A percentile compares a stretch with the other conserved stretches of the same genome.
Evolutionary conservation across 2,888 invertebrate genomes (phyloP).

Genomic region (Catotricha subobsoleta): DNA sequence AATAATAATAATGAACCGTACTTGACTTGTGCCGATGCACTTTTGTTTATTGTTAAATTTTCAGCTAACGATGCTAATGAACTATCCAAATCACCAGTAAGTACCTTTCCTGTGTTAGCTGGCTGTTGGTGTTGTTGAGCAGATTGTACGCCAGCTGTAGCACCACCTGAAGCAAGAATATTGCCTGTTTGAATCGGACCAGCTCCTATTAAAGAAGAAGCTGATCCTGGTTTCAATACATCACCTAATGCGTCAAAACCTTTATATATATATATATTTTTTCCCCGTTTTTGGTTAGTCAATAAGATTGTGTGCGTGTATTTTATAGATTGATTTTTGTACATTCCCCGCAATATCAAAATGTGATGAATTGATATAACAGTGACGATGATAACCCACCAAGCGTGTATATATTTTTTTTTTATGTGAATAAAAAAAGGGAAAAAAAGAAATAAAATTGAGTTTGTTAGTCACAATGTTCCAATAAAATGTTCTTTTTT

Average conservation of each 20-base stretch:
- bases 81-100: slow-evolving; percentile 85
- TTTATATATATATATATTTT: no score
- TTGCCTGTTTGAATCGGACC: slow-evolving; percentile 21
- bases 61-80: slow-evolving; percentile 85
- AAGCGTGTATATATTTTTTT: not conserved
- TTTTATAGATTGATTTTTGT: slow-evolving; percentile 7
- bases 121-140: slow-evolving; percentile 24
- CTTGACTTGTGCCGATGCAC: slow-evolving; percentile 48
- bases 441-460: slow-evolving; percentile 6
- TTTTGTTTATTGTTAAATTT: slow-evolving; percentile 76
- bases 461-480: slow-evolving; percentile 8
- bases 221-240: slow-evolving; percentile 43
- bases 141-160: slow-evolving; percentile 22
- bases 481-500: not conserved
- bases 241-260: slow-evolving; percentile 60
- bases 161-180: slow-evolving; percentile 23
- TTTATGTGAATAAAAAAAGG: not conserved
- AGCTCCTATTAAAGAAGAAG: slow-evolving; percentile 17
- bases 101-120: slow-evolving; percentile 47
- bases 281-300: slow-evolving; percentile 8
- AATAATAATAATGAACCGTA: slow-evolving; percentile 32
- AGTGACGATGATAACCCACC: not conserved
- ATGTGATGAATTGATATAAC: not conserved
- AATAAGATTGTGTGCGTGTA: slow-evolving; percentile 5
- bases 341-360: not conserved